Conservation (phyloP, 92 coral and sea anemone genomes). For the Paramuricea clavata region DNA sequence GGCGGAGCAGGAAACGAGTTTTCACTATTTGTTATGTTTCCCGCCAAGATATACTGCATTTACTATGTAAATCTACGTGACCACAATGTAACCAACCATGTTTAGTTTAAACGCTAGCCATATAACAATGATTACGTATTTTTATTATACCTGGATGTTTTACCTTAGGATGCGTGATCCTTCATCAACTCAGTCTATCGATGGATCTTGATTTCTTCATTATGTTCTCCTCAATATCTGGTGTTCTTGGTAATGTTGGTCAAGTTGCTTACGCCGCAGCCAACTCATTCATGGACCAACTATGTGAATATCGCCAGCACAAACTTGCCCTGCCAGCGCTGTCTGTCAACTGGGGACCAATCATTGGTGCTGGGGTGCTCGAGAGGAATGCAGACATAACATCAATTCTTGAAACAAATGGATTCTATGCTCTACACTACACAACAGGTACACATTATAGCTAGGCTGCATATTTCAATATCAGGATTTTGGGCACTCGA, state of each 20-base stretch:
- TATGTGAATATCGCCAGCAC: slow-evolving; percentile 68
- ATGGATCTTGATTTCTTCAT: slow-evolving; percentile 79
- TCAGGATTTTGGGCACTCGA: too few relatives aligned
- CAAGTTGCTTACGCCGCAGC: slow-evolving; percentile 78
- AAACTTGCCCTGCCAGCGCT: slow-evolving; percentile 69
- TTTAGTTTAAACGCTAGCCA: too few relatives aligned
- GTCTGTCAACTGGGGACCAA: slow-evolving; percentile 78
- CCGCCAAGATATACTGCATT: too few relatives aligned
- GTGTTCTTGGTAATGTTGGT: slow-evolving; percentile 72
- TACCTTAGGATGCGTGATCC: slow-evolving; percentile 57
- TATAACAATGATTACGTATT: too few relatives aligned
- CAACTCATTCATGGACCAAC: slow-evolving; percentile 70
- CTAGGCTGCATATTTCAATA: too few relatives aligned
- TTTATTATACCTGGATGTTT: too few relatives aligned
- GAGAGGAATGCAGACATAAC: slow-evolving; percentile 58
- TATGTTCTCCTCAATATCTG: slow-evolving; percentile 76
- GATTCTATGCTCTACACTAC: slow-evolving; percentile 58
- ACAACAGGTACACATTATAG: slow-evolving; percentile 79
- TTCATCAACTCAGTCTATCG: slow-evolving; percentile 70
- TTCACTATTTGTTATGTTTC: too few relatives aligned
- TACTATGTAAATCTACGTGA: too few relatives aligned
- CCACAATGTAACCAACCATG: too few relatives aligned
- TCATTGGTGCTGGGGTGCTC: slow-evolving; percentile 70
- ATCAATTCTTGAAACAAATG: slow-evolving; percentile 56
- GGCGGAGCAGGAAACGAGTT: too few relatives aligned